Evolutionary conservation across 1,140 invertebrate genomes (phyloP).

Genomic region (Brachionus rotundiformis): DNA sequence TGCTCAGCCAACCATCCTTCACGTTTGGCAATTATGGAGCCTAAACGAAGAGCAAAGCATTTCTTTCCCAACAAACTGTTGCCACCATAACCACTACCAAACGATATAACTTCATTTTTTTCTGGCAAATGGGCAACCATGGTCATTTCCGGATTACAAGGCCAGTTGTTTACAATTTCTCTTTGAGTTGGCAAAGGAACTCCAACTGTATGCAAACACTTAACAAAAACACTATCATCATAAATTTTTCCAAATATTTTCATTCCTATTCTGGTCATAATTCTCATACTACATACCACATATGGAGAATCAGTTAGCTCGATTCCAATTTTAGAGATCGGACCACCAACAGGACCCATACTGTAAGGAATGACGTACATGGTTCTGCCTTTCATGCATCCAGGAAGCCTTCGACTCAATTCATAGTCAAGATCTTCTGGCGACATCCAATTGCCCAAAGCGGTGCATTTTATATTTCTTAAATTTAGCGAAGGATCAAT

Average conservation of each 20-base stretch:
- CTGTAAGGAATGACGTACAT: constrained; percentile 99
- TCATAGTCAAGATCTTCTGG: constrained; percentile 79
- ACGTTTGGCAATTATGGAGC: constrained; percentile 84
- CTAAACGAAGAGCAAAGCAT: constrained; percentile 93
- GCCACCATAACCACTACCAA: constrained; percentile 93
- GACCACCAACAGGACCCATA: constrained; percentile 94
- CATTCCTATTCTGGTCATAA: constrained; percentile 92
- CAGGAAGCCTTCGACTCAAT: constrained; percentile 82
- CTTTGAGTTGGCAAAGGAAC: constrained; percentile 67
- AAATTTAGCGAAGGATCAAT: neutral
- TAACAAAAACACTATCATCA: constrained; percentile 64
- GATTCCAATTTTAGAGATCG: constrained; percentile 93
- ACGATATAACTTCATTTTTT: constrained; percentile 83
- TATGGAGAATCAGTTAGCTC: constrained; percentile 96
- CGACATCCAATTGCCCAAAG: constrained; percentile 91
- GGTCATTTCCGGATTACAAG: constrained; percentile 85
- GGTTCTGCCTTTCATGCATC: constrained; percentile 92
- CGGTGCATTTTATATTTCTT: constrained; percentile 55
- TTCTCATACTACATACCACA: constrained; percentile 92
- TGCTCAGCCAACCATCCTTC: constrained; percentile 99
- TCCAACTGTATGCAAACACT: constrained; percentile 94
- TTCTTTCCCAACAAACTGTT: constrained; percentile 93
- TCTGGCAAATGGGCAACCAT: constrained; percentile 68
- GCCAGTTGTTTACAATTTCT: constrained; percentile 76
- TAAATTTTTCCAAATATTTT: constrained; percentile 58